Conservation (phyloP, 2,888 invertebrate species). For the Drosophila picticornis region DNA sequence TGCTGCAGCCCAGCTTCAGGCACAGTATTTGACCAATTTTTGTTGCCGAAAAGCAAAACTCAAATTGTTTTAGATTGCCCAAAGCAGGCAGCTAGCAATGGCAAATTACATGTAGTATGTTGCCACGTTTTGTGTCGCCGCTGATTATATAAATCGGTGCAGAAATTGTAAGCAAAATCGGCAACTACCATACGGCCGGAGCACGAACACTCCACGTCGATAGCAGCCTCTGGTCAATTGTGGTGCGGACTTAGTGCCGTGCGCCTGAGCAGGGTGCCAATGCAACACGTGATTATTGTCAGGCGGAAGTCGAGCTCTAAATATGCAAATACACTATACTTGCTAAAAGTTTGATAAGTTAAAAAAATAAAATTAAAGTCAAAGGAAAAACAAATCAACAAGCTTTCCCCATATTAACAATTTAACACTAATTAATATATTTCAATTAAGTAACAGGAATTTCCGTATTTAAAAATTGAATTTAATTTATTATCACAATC, state of each 20-base stretch:
- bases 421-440: not conserved
- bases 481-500: not conserved
- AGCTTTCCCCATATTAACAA: not conserved
- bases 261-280: constrained; percentile 48
- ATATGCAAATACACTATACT: constrained; percentile 12
- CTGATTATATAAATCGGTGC: constrained; percentile 77
- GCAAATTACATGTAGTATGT: constrained; percentile 70
- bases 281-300: constrained; percentile 74
- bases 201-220: constrained; percentile 43
- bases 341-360: not conserved
- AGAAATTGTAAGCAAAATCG: constrained; percentile 52
- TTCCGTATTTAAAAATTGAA: not conserved
- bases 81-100: constrained; percentile 43
- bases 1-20: not conserved
- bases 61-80: constrained; percentile 76
- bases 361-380: not conserved
- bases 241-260: constrained; percentile 37
- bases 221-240: constrained; percentile 67
- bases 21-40: constrained; percentile 25
- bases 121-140: constrained; percentile 77
- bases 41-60: constrained; percentile 60
- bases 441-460: not conserved
- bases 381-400: not conserved
- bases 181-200: constrained; percentile 14
- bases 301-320: constrained; percentile 42